Base-by-base conservation (phyloP, 2,113 vertebrate genomes). In the Edolisoma coerulescens region DNA sequence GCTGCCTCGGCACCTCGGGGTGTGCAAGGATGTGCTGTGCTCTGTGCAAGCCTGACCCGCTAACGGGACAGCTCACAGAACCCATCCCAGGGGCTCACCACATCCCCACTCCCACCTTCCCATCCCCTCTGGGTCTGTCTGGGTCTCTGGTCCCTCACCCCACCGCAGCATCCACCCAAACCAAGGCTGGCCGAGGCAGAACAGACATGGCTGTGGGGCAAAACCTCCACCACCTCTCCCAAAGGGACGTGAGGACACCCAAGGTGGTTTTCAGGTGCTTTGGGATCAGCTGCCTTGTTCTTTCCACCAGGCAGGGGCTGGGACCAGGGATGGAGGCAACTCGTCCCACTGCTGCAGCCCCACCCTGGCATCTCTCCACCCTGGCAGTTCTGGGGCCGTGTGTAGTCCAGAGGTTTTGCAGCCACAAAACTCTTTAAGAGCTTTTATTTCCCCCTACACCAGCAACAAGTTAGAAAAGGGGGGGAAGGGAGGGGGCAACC, bases 1-100 rank as follows among this genome's bases (percentile, higher is more conserved):
- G 50, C 12, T 12, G 37, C 63, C 61, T 1, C 3, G 3, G 1
- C 6, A 1, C 5, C 32, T 16, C 2, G 1, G 4, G 0, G 26
- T 1, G 61, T 6, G 19, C 39, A 1, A 3, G 80, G 64, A 11
- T 3, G 23, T 3, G 1, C 4, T 3, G 1, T 15, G 63, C 52
- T 30, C 33, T 1, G 0, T 3, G 35, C 7, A 1, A 50, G 75
- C 18, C 45, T 7, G 8, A 10, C 30, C 56, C 27, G 0, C 24
- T 1, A 1, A 9, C 0, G 3, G 67, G 49, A 11, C 2, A 28
- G 28, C 49, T 19, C 19, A 0, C 53, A 73, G 76, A 17, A 4
- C 68, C 52, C 53, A 9, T 19, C 59, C 79, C 32, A 2, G 0
- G 2, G 14, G 3, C 45, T 7, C 57, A 7, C 1, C 9, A 0